These are phyloP conservation scores for Mola mola DNA, from an alignment of 2,113 vertebrate genomes.

Conservation along the genomic window DNA sequence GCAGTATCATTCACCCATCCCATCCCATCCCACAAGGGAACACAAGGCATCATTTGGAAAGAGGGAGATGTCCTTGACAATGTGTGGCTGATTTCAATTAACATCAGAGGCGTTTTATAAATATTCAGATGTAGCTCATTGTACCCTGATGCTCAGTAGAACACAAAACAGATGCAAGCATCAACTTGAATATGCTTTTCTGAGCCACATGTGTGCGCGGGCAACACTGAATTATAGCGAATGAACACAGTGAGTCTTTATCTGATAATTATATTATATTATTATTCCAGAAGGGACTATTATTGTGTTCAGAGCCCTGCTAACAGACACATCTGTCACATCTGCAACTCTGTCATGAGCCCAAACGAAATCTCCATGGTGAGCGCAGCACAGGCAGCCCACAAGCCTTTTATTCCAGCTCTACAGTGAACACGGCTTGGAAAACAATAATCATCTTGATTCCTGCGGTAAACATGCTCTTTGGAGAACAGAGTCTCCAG, in stretches of 20 bases:
- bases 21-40: slow-evolving; percentile 43
- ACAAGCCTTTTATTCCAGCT: background rate
- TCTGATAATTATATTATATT: slow-evolving; percentile 69
- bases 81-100: slow-evolving; percentile 67
- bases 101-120: slow-evolving; percentile 59
- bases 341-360: slow-evolving; percentile 45
- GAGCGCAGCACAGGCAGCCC: slow-evolving; percentile 40
- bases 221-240: background rate
- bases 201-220: background rate
- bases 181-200: slow-evolving; percentile 20
- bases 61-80: slow-evolving; percentile 64
- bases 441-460: no score
- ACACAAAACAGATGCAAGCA: slow-evolving; percentile 46
- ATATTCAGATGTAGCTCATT: slow-evolving; percentile 68
- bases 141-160: slow-evolving; percentile 11
- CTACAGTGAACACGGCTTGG: background rate
- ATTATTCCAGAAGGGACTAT: slow-evolving; percentile 45
- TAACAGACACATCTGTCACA: slow-evolving; percentile 62
- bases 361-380: slow-evolving; percentile 67
- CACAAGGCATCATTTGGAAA: slow-evolving; percentile 59
- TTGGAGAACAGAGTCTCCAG: slow-evolving; percentile 8
- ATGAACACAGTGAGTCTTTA: slow-evolving; percentile 24
- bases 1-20: slow-evolving; percentile 54
- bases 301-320: slow-evolving; percentile 57
- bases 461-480: no score